Evolutionary conservation across 2,888 invertebrate species (phyloP).

Genomic region (Pediacus dermestoides): DNA sequence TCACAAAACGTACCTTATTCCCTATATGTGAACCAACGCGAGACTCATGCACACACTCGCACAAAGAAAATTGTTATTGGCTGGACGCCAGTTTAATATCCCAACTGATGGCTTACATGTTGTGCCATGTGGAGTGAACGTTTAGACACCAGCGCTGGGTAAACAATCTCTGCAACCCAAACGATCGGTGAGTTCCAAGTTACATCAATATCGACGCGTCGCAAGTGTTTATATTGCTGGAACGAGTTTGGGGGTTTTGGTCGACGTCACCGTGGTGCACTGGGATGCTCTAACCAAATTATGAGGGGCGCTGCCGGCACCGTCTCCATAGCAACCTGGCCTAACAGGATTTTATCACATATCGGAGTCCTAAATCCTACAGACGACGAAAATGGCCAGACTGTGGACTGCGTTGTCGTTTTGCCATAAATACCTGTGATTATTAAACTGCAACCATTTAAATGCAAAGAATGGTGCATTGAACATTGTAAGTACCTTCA

Average conservation of each 20-base stretch:
- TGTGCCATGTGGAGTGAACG: conserved; percentile 21
- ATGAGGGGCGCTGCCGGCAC: conserved; percentile 35
- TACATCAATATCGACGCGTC: conserved; percentile 28
- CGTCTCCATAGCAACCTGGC: conserved; percentile 37
- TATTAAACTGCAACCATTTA: conserved; percentile 24
- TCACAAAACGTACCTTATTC: too few species aligned
- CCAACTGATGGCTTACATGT: conserved; percentile 19
- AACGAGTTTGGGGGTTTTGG: conserved; percentile 21
- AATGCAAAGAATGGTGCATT: conserved; percentile 35
- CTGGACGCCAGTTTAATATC: conserved; percentile 32
- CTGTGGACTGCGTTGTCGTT: conserved; percentile 11
- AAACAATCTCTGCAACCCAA: conserved; percentile 35
- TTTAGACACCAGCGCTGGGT: conserved; percentile 22
- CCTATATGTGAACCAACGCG: too few species aligned
- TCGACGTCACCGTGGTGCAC: conserved; percentile 25
- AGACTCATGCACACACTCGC: conserved; percentile 15
- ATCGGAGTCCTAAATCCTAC: conserved; percentile 22
- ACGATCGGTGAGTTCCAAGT: conserved; percentile 22
- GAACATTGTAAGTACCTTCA: conserved; percentile 35
- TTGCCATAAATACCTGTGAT: conserved; percentile 25
- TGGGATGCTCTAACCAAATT: conserved; percentile 40
- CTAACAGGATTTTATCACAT: conserved; percentile 40
- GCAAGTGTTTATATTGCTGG: conserved; percentile 29
- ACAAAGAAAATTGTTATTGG: conserved; percentile 22
- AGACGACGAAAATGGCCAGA: conserved; percentile 23